Conservation (phyloP, 2,888 invertebrate species). For the Yponomeuta evonymella region DNA sequence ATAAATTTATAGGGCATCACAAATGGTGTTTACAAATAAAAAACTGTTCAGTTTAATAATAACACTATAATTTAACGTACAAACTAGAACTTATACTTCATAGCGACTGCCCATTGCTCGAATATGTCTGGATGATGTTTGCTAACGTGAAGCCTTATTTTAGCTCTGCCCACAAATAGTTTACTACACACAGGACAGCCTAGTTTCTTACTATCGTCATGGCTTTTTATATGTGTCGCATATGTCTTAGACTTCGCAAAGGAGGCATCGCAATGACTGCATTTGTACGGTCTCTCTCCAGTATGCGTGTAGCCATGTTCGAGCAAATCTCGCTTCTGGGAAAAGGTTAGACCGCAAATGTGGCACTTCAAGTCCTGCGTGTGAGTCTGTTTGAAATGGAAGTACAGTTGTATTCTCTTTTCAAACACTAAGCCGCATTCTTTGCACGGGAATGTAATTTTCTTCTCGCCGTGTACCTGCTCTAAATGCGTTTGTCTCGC, state of each 20-base stretch:
- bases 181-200: not conserved
- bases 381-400: conserved; percentile 21
- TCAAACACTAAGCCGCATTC: conserved; percentile 20
- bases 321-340: conserved; percentile 12
- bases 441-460: conserved; percentile 18
- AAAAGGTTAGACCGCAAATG: conserved; percentile 16
- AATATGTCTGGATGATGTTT: conserved; percentile 7
- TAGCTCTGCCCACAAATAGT: not conserved
- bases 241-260: conserved; percentile 2
- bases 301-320: conserved; percentile 19
- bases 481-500: conserved; percentile 18
- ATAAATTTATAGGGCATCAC: no score
- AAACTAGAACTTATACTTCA: no score
- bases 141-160: not conserved
- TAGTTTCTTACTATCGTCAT: conserved; percentile 10
- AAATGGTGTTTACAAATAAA: no score
- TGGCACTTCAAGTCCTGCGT: conserved; percentile 22
- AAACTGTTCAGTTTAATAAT: no score
- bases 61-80: no score
- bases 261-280: not conserved
- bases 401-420: conserved; percentile 16
- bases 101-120: not conserved
- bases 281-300: conserved; percentile 15
- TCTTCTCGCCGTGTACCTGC: conserved; percentile 18
- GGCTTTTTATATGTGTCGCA: conserved; percentile 13